Evolutionary conservation across 2,797 vertebrate genomes (phyloP).

Genomic region (Myoxocephalus aenaeus): DNA sequence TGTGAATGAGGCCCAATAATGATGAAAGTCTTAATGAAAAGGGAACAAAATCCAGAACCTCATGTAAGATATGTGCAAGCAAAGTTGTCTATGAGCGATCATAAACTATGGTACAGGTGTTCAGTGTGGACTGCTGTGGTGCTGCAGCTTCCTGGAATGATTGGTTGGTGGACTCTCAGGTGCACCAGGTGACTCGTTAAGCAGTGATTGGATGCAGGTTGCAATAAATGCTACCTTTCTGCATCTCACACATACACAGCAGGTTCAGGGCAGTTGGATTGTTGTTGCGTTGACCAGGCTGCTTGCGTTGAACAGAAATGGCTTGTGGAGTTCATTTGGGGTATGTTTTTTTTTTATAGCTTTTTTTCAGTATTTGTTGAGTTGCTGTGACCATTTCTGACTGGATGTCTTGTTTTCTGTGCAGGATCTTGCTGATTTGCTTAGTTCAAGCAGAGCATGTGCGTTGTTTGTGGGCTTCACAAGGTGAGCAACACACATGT

Average conservation of each 20-base stretch:
- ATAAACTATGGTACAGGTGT: neutral
- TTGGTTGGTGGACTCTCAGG: neutral
- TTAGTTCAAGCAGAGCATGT: conserved; percentile 66
- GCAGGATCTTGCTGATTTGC: conserved; percentile 63
- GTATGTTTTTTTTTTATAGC: conserved; percentile 42
- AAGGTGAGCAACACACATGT: conserved; percentile 37
- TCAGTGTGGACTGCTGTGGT: neutral
- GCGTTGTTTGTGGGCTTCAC: conserved; percentile 39
- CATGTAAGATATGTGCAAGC: too few relatives aligned
- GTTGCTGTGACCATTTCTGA: neutral
- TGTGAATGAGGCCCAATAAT: accelerated
- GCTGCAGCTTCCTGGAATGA: neutral
- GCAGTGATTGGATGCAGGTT: conserved; percentile 46
- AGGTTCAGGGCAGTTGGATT: neutral
- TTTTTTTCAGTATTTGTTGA: neutral
- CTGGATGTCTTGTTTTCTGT: neutral
- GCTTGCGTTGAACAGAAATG: conserved; percentile 43
- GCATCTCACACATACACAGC: neutral
- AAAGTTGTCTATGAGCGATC: too few relatives aligned
- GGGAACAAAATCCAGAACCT: too few relatives aligned
- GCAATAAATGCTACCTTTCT: conserved; percentile 29
- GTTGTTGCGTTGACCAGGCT: conserved; percentile 10
- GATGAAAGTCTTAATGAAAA: too few relatives aligned
- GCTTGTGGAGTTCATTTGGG: conserved; percentile 74
- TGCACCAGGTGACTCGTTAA: neutral